phyloP scores from a whole-genome alignment of 53 echinoderm and acorn worm genomes.

The Glandiceps talaboti region DNA sequence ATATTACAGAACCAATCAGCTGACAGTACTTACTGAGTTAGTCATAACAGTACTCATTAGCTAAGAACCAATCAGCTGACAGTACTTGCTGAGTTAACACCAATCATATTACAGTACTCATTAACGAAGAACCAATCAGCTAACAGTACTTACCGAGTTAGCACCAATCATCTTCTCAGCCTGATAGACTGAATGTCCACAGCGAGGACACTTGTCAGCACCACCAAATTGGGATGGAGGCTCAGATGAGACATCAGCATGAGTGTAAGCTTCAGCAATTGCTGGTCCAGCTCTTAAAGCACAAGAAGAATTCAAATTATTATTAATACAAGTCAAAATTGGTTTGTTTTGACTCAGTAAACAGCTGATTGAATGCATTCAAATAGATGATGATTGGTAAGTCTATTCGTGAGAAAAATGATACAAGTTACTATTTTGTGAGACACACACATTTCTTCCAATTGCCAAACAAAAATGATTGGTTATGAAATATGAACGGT shows the following conservation, averaged over 20 bases:
- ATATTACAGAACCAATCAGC: neutral
- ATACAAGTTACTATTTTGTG: no score
- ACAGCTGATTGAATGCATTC: no score
- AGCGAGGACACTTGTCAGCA: conserved; percentile 40
- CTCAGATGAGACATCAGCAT: neutral
- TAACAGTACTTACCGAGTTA: conserved; percentile 36
- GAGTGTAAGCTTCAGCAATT: neutral
- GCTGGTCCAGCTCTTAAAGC: neutral
- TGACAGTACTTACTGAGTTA: neutral
- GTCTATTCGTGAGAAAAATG: no score
- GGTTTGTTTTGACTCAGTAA: no score
- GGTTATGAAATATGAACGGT: no score
- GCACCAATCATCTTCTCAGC: conserved; percentile 78
- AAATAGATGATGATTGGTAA: no score
- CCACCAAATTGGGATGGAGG: neutral
- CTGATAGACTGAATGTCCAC: conserved; percentile 57
- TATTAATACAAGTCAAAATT: neutral
- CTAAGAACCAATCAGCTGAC: neutral
- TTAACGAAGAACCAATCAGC: neutral
- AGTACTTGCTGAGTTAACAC: neutral
- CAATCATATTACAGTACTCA: neutral
- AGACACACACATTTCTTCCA: no score
- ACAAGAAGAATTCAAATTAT: no score
- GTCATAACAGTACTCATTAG: no score
- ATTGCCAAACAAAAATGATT: no score